Evolutionary conservation across 2,797 vertebrate species (phyloP).

Genomic region (Peromyscus aztecus): DNA sequence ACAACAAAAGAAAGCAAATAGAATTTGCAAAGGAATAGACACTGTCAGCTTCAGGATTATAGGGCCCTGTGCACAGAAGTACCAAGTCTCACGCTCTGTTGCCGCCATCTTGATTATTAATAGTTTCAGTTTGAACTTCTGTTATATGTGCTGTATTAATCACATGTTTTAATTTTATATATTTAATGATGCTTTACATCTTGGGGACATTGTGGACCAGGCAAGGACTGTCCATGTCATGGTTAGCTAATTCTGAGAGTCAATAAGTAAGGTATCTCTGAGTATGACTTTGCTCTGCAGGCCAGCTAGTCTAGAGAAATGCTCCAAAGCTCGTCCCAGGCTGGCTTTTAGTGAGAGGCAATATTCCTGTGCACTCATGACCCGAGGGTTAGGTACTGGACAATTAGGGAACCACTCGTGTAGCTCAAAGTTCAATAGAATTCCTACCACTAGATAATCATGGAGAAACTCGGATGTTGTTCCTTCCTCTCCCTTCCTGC

Average conservation of each 20-base stretch:
- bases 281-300: neutral
- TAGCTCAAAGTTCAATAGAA: neutral
- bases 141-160: neutral
- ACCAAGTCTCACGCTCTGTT: neutral
- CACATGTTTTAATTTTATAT: neutral
- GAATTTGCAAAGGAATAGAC: neutral
- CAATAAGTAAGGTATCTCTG: neutral
- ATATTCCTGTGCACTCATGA: neutral
- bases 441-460: neutral
- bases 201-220: neutral
- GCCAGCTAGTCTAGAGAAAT: neutral
- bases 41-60: neutral
- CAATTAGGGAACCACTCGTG: neutral
- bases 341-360: neutral
- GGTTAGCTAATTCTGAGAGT: neutral
- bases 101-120: neutral
- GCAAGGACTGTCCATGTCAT: neutral
- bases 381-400: neutral
- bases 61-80: neutral
- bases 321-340: neutral
- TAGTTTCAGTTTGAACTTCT: slow-evolving; percentile 44
- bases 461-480: neutral
- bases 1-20: neutral
- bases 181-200: neutral
- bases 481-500: neutral